A percentile compares a stretch with the other conserved stretches of the same genome.
Conservation (phyloP, 2,113 vertebrate genomes). For the Pangasianodon hypophthalmus region DNA sequence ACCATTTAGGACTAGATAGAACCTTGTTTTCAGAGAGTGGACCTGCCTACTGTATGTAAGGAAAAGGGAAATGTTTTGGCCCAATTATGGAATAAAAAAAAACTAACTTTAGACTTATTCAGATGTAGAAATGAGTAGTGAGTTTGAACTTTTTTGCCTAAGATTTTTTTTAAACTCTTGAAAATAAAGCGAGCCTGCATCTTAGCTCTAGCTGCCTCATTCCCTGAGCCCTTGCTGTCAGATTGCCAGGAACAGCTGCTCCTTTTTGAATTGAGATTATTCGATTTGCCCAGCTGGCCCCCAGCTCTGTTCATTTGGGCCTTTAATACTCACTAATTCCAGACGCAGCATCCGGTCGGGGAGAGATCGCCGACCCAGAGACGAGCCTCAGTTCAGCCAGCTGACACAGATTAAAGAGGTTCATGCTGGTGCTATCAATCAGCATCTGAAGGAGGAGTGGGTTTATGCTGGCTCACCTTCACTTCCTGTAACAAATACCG, state of each 20-base stretch:
- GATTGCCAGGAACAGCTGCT: slow-evolving; percentile 50
- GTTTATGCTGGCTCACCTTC: background rate
- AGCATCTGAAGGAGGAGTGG: slow-evolving; percentile 13
- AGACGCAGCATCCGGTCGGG: slow-evolving; percentile 18
- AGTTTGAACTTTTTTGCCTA: background rate
- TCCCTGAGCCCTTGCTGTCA: slow-evolving; percentile 36
- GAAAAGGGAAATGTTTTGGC: background rate
- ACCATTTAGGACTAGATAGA: background rate
- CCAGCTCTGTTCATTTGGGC: slow-evolving; percentile 31
- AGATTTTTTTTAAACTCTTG: background rate
- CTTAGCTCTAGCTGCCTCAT: background rate
- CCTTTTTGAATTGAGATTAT: slow-evolving; percentile 45
- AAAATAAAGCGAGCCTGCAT: background rate
- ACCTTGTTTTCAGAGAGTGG: background rate
- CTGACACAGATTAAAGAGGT: slow-evolving; percentile 38
- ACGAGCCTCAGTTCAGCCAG: slow-evolving; percentile 17
- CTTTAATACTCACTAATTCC: slow-evolving; percentile 49
- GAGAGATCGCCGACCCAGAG: slow-evolving; percentile 32
- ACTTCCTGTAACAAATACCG: background rate
- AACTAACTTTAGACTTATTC: background rate
- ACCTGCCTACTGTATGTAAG: background rate
- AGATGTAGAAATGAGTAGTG: background rate
- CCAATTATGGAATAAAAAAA: background rate
- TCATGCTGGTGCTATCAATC: slow-evolving; percentile 17
- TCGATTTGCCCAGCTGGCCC: slow-evolving; percentile 41